Conservation (phyloP, 2,113 vertebrate species). For the Lycaon pictus region DNA sequence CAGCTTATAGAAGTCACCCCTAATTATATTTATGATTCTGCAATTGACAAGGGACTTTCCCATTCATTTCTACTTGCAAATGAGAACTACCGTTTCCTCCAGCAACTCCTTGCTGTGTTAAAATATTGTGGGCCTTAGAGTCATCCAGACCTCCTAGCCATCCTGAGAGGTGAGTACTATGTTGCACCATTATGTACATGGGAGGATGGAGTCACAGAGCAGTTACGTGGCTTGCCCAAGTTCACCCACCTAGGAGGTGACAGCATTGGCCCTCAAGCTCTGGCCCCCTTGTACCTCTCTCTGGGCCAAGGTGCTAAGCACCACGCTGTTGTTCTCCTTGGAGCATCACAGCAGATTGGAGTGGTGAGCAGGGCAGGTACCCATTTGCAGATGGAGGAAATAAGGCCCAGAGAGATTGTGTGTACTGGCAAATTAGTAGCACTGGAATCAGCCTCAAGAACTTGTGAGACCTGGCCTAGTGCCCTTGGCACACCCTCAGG, state of each 20-base stretch:
- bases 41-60: neutral
- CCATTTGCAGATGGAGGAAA: neutral
- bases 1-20: neutral
- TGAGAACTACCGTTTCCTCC: neutral
- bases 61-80: neutral
- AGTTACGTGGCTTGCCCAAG: neutral
- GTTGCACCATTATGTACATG: neutral
- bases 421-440: neutral
- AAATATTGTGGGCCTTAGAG: neutral
- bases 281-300: neutral
- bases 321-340: neutral
- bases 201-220: neutral
- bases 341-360: neutral
- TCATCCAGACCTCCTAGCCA: neutral
- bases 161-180: neutral
- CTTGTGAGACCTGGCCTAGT: neutral
- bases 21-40: neutral
- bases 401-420: neutral
- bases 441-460: neutral
- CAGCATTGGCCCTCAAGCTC: neutral
- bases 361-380: neutral
- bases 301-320: neutral
- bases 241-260: neutral
- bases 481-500: neutral
- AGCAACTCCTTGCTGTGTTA: neutral